Evolutionary conservation across 2,888 invertebrate genomes (phyloP).

Genomic region (Lottia gigantea): DNA sequence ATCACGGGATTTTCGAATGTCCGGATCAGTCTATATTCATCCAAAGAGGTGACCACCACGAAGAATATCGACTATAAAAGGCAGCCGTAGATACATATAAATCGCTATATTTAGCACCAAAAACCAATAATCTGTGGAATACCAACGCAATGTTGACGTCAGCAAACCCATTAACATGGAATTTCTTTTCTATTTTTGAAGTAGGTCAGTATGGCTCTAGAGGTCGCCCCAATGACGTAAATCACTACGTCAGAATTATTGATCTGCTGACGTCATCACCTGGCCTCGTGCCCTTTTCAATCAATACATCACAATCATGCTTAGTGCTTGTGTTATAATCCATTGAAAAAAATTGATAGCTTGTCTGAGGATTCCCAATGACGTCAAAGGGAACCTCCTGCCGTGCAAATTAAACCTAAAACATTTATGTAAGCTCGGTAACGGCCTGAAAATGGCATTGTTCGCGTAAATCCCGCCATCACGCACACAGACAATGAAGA

Average conservation of each 20-base stretch:
- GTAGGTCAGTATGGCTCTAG: neutral
- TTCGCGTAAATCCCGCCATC: neutral
- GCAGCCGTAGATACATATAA: neutral
- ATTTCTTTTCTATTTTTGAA: constrained; percentile 7
- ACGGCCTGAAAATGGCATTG: neutral
- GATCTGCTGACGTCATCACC: constrained; percentile 16
- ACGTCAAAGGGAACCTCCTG: constrained; percentile 6
- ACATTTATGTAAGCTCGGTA: neutral
- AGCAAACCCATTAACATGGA: neutral
- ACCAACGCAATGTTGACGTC: constrained; percentile 2
- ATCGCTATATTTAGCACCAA: neutral
- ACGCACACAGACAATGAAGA: neutral
- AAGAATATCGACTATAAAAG: neutral
- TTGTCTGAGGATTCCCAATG: neutral
- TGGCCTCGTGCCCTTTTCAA: constrained; percentile 20
- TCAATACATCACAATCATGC: constrained; percentile 7
- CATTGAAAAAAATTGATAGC: neutral
- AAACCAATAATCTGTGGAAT: constrained; percentile 1
- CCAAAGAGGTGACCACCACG: neutral
- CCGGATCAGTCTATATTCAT: too few relatives aligned
- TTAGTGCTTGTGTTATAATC: neutral
- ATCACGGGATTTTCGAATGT: too few relatives aligned
- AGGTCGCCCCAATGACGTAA: constrained; percentile 6
- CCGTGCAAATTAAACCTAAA: neutral
- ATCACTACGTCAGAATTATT: constrained; percentile 3